phyloP scores from a whole-genome alignment of 2,113 vertebrate species.

The Anas platyrhynchos region DNA sequence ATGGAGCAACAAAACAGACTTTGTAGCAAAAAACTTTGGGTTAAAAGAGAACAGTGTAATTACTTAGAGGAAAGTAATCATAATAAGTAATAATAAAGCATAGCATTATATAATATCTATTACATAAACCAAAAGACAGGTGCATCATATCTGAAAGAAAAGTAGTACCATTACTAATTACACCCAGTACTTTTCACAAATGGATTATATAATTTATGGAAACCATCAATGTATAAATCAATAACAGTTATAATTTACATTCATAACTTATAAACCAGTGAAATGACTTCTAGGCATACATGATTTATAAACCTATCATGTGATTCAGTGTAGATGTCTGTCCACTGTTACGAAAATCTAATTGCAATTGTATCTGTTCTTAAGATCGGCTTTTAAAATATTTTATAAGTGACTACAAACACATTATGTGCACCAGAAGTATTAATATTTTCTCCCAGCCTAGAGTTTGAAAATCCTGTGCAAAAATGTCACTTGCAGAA shows the following conservation, averaged over 20 bases:
- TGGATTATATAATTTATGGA: conserved; percentile 26
- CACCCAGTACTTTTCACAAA: not conserved
- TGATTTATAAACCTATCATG: conserved; percentile 15
- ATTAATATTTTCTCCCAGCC: not conserved
- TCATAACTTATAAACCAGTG: conserved; percentile 4
- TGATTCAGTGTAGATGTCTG: not conserved
- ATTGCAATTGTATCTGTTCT: not conserved
- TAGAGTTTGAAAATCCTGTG: not conserved
- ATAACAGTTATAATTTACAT: conserved; percentile 33
- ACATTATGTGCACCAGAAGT: not conserved
- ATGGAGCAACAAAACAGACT: not conserved
- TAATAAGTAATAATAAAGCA: not conserved
- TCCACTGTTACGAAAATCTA: not conserved
- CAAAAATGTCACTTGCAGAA: not conserved
- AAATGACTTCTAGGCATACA: conserved; percentile 7
- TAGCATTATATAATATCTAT: not conserved
- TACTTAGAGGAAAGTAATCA: not conserved
- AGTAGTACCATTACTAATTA: not conserved
- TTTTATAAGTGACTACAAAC: not conserved
- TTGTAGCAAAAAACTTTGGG: not conserved
- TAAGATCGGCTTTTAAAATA: not conserved
- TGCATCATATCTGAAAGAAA: not conserved
- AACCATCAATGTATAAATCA: conserved; percentile 28
- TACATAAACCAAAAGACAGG: not conserved
- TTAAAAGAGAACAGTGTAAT: not conserved